Percentiles rank a stretch among this genome's conserved stretches.
Conservation (phyloP, 2,888 invertebrate genomes). For the Oxystoma pomonae region DNA sequence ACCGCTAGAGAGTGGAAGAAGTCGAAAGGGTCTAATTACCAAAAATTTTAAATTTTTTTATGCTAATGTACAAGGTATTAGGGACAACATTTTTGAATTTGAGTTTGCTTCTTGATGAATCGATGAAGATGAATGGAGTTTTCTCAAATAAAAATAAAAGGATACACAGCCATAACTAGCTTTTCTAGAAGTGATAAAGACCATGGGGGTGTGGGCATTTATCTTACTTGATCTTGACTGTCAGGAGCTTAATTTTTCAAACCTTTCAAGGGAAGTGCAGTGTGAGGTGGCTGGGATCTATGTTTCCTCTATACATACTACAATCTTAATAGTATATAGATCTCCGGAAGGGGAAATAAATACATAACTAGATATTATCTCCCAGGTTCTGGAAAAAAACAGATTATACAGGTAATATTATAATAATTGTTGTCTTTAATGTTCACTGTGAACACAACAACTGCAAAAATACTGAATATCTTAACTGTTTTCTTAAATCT, state of each 20-base stretch:
- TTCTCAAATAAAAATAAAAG: neutral
- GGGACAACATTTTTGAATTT: neutral
- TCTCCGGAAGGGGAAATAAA: slow-evolving; percentile 13
- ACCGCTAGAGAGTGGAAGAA: neutral
- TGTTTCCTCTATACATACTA: neutral
- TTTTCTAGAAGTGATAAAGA: neutral
- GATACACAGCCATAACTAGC: neutral
- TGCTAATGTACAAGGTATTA: neutral
- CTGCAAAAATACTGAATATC: too few species aligned
- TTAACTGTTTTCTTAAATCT: neutral
- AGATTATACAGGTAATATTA: neutral
- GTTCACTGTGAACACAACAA: too few species aligned
- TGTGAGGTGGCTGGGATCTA: slow-evolving; percentile 2
- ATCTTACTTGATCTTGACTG: neutral
- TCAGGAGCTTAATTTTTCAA: neutral
- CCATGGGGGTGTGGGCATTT: slow-evolving; percentile 1
- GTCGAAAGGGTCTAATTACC: neutral
- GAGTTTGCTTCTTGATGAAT: neutral
- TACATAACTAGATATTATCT: neutral
- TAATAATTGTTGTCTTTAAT: too few species aligned
- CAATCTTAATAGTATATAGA: neutral
- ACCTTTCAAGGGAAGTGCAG: neutral
- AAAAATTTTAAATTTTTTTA: neutral
- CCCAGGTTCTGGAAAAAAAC: neutral
- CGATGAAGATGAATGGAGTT: neutral